phyloP scores from a whole-genome alignment of 2,888 invertebrate genomes.

The Leptura quadrifasciata region DNA sequence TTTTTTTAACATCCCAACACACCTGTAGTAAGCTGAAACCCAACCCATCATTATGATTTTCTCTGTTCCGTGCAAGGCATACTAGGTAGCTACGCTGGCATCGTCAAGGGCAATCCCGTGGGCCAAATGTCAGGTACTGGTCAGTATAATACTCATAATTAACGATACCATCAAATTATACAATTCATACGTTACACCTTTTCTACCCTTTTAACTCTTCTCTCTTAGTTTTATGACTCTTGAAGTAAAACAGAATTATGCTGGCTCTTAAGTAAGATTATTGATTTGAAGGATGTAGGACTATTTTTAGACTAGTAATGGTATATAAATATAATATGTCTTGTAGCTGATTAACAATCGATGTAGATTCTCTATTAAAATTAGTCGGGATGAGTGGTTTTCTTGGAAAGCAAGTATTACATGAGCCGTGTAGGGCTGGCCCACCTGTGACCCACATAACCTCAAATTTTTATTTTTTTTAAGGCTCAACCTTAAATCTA shows the following conservation, averaged over 20 bases:
- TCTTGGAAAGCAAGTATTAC: no score
- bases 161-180: constrained; percentile 35
- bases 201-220: constrained; percentile 11
- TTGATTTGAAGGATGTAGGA: neutral
- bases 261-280: neutral
- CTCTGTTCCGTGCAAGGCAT: constrained; percentile 74
- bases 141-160: constrained; percentile 72
- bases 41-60: constrained; percentile 67
- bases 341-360: no score
- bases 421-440: no score
- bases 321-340: no score
- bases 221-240: constrained; percentile 8
- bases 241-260: neutral
- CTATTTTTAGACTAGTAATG: no score
- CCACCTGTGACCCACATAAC: no score
- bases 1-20: constrained; percentile 51
- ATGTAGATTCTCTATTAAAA: no score
- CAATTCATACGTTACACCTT: neutral
- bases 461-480: no score
- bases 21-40: constrained; percentile 67
- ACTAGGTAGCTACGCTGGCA: constrained; percentile 90
- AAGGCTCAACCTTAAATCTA: no score
- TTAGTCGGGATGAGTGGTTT: no score
- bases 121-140: constrained; percentile 91
- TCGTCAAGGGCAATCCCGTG: constrained; percentile 89